Percentiles rank a stretch among this genome's conserved stretches.
These are phyloP conservation scores for Schizaphis graminum DNA, from an alignment of 2,888 invertebrate genomes.

Conservation along the genomic window DNA sequence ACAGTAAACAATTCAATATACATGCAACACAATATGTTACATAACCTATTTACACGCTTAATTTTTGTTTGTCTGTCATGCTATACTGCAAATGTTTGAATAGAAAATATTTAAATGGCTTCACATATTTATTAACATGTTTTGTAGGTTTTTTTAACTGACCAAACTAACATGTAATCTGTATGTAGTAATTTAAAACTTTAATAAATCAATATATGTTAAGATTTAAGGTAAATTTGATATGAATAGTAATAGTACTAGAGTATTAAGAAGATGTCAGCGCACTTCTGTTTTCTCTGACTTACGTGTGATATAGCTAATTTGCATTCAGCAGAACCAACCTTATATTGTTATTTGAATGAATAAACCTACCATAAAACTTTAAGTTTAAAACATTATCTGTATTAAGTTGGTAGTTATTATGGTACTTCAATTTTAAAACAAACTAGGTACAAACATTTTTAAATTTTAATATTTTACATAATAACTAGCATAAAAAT, in stretches of 20 bases:
- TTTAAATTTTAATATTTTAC: neutral
- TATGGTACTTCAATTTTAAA: neutral
- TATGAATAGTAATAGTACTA: neutral
- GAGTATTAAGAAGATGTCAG: neutral
- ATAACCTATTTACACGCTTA: neutral
- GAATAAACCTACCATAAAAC: neutral
- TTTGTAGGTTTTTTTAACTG: neutral
- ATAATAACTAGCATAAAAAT: neutral
- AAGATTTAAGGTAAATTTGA: neutral
- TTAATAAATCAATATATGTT: constrained; percentile 8
- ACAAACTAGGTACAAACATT: neutral
- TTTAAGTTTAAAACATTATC: neutral
- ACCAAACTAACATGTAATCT: neutral
- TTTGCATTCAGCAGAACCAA: neutral
- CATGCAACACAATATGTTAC: neutral
- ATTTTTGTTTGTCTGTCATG: constrained; percentile 9
- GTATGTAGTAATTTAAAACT: neutral
- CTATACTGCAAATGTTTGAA: neutral
- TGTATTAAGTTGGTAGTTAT: neutral
- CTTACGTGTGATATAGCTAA: neutral
- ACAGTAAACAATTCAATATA: neutral
- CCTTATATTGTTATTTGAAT: neutral
- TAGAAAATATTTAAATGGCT: constrained; percentile 28
- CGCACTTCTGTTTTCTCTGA: neutral
- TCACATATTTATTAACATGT: neutral